Percentiles rank a stretch among this genome's conserved stretches.
Evolutionary conservation across 1,140 invertebrate species (phyloP).

Genomic region (Trichonephila clavipes): DNA sequence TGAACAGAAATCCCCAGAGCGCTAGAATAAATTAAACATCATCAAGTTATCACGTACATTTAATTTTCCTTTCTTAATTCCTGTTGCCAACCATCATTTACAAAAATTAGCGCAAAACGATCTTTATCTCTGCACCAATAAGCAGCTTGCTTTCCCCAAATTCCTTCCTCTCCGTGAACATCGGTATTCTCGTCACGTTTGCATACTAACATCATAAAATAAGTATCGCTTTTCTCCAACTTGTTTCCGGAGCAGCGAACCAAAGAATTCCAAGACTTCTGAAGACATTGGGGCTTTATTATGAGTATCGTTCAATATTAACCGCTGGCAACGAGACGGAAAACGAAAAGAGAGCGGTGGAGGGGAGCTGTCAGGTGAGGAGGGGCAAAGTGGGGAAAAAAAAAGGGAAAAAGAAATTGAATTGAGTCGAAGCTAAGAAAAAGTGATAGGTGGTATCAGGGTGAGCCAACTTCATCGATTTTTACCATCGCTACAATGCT

Average conservation of each 20-base stretch:
- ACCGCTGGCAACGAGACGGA: not conserved
- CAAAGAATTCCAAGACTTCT: slow-evolving; percentile 8
- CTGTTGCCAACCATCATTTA: not conserved
- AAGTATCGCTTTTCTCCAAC: slow-evolving; percentile 1
- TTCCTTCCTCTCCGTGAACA: not conserved
- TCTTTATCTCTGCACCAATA: not conserved
- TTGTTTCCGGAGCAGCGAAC: not conserved
- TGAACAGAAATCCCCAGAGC: too few relatives aligned
- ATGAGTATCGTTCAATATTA: slow-evolving; percentile 46
- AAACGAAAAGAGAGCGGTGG: not conserved
- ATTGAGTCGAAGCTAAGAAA: slow-evolving; percentile 23
- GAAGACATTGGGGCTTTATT: not conserved
- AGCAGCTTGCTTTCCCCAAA: not conserved
- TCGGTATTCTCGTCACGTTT: slow-evolving; percentile 12
- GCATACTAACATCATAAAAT: slow-evolving; percentile 7
- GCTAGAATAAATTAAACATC: too few relatives aligned
- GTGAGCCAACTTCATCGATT: slow-evolving; percentile 65
- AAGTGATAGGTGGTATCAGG: slow-evolving; percentile 48
- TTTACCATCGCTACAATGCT: slow-evolving; percentile 26
- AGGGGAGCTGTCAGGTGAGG: not conserved
- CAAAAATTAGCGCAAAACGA: not conserved
- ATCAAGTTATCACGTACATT: too few relatives aligned
- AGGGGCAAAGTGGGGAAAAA: not conserved
- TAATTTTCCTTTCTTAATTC: not conserved
- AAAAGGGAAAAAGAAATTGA: not conserved